Evolutionary conservation across 2,797 vertebrate species (phyloP).

Genomic region (Myiotriccus ornatus): DNA sequence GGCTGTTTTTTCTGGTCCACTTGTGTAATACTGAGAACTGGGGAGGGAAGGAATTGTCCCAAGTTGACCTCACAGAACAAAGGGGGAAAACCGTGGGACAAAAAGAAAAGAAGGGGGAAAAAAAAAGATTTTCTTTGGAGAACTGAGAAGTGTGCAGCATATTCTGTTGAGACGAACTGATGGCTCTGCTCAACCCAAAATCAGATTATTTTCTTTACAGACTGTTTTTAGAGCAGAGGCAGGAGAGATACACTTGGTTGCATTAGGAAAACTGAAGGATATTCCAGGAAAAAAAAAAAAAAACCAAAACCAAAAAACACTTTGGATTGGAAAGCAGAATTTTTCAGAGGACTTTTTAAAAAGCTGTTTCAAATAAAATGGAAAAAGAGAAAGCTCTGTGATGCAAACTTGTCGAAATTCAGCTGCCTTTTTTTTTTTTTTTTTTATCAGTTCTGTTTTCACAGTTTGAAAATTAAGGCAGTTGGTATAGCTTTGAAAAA

Average conservation of each 20-base stretch:
- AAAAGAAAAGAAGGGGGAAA: background rate
- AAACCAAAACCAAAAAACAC: no score
- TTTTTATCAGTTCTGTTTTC: background rate
- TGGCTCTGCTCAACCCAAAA: background rate
- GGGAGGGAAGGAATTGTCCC: slow-evolving; percentile 37
- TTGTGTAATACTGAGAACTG: slow-evolving; percentile 53
- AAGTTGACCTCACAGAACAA: slow-evolving; percentile 35
- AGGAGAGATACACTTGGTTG: background rate
- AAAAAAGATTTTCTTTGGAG: background rate
- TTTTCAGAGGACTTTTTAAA: background rate
- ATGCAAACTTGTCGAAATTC: background rate
- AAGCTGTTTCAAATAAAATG: background rate
- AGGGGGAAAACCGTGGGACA: background rate
- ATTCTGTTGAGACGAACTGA: background rate
- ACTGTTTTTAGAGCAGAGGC: background rate
- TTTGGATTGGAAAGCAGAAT: background rate
- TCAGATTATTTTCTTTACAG: slow-evolving; percentile 13
- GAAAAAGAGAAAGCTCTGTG: background rate
- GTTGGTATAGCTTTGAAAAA: background rate
- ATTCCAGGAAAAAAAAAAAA: background rate
- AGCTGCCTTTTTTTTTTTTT: no score
- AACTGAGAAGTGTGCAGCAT: background rate
- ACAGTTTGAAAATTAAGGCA: background rate
- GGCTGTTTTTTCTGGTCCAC: slow-evolving; percentile 54
- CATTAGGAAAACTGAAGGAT: slow-evolving; percentile 24